A percentile compares a stretch with the other conserved stretches of the same genome.
Conservation (phyloP, 2,113 vertebrate species). For the Etia nguti region DNA sequence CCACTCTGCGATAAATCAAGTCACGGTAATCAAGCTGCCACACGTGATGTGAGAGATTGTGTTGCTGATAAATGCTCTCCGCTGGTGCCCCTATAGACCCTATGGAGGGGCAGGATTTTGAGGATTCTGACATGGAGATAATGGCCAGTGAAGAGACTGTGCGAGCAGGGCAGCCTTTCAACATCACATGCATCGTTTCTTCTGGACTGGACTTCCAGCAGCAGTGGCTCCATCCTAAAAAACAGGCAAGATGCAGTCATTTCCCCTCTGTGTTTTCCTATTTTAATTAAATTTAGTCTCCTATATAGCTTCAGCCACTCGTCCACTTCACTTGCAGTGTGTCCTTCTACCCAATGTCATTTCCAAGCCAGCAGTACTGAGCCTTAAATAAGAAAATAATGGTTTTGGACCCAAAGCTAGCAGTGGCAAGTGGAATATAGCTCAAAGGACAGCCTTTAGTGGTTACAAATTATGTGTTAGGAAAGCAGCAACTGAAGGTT, state of each 20-base stretch:
- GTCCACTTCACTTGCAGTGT: not conserved
- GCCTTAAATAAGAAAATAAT: slow-evolving; percentile 50
- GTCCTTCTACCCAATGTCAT: slow-evolving; percentile 22
- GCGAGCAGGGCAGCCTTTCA: slow-evolving; percentile 81
- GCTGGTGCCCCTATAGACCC: not conserved
- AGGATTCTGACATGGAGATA: slow-evolving; percentile 70
- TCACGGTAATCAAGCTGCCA: slow-evolving; percentile 3
- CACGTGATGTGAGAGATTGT: not conserved
- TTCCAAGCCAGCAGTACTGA: slow-evolving; percentile 20
- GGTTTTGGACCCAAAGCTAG: slow-evolving; percentile 37
- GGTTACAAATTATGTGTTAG: slow-evolving; percentile 40
- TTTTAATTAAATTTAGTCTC: not conserved
- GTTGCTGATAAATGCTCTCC: slow-evolving; percentile 13
- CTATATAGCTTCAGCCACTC: not conserved
- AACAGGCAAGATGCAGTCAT: slow-evolving; percentile 70
- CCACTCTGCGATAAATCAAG: slow-evolving; percentile 1
- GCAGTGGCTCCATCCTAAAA: slow-evolving; percentile 87
- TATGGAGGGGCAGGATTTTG: slow-evolving; percentile 71
- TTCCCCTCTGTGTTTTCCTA: not conserved
- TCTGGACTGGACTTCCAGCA: slow-evolving; percentile 78
- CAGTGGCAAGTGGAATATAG: slow-evolving; percentile 33
- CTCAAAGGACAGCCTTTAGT: slow-evolving; percentile 4
- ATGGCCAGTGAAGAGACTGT: slow-evolving; percentile 79
- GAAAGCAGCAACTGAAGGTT: slow-evolving; percentile 12
- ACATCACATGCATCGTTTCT: slow-evolving; percentile 81